Percentiles rank a stretch among this genome's conserved stretches.
Evolutionary conservation across 2,888 invertebrate genomes (phyloP).

Genomic region (Leptopterna dolabrata): DNA sequence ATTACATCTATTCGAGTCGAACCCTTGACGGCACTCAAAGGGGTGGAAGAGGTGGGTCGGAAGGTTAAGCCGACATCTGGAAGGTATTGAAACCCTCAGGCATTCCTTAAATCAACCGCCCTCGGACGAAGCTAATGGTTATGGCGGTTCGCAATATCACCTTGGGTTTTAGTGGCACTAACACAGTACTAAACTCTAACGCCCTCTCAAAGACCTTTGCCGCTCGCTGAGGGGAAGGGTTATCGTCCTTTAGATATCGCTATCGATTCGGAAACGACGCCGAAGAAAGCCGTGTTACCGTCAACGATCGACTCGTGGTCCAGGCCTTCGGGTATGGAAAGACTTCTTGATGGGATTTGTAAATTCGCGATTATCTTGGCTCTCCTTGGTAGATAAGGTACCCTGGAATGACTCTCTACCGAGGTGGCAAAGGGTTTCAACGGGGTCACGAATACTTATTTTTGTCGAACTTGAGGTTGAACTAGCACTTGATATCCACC

Average conservation of each 20-base stretch:
- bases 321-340: neutral
- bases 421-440: too few relatives aligned
- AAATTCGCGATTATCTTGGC: neutral
- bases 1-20: neutral
- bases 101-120: constrained; percentile 40
- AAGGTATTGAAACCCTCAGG: constrained; percentile 39
- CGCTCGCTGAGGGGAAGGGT: neutral
- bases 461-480: too few relatives aligned
- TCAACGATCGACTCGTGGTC: neutral
- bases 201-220: constrained; percentile 2
- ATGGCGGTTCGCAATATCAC: constrained; percentile 6
- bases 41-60: neutral
- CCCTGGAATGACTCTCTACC: too few relatives aligned
- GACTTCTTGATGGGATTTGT: neutral
- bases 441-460: too few relatives aligned
- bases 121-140: constrained; percentile 17
- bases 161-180: neutral
- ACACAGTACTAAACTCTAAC: constrained; percentile 3
- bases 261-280: neutral
- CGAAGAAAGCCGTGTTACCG: neutral
- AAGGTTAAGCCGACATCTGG: constrained; percentile 26
- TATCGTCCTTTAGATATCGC: neutral
- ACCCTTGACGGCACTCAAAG: neutral
- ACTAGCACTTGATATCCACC: too few relatives aligned
- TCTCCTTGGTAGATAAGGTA: too few relatives aligned